A percentile compares a stretch with the other conserved stretches of the same genome.
phyloP scores from a whole-genome alignment of 2,797 vertebrate genomes.

The Sebastes flavidus region DNA sequence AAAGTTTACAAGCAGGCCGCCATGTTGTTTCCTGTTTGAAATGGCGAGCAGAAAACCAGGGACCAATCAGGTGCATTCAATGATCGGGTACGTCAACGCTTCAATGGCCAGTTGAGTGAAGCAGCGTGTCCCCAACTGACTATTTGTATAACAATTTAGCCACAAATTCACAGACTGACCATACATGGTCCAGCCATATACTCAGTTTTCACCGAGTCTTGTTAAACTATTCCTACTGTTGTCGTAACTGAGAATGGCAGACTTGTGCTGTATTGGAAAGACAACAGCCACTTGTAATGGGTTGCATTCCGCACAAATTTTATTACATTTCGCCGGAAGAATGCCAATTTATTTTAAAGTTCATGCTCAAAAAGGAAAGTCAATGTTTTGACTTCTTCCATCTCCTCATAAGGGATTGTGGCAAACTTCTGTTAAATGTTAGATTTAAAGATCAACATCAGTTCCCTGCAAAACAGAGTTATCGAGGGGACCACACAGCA shows the following conservation, averaged over 20 bases:
- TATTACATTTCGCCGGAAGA: conserved; percentile 36
- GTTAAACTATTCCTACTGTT: neutral
- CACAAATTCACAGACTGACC: too few relatives aligned
- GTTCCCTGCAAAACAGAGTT: neutral
- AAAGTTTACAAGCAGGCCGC: too few relatives aligned
- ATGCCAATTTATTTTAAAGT: conserved; percentile 38
- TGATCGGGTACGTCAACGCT: too few relatives aligned
- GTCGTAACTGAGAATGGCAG: conserved; percentile 2
- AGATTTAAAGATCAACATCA: neutral
- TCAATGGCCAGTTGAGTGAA: too few relatives aligned
- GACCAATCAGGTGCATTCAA: too few relatives aligned
- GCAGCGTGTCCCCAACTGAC: too few relatives aligned
- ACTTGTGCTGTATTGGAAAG: conserved; percentile 5
- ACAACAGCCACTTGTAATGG: conserved; percentile 8
- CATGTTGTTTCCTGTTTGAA: too few relatives aligned
- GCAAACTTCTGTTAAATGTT: neutral
- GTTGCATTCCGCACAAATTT: conserved; percentile 38
- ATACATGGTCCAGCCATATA: too few relatives aligned
- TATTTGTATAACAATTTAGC: too few relatives aligned
- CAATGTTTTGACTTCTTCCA: neutral
- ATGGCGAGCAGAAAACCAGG: too few relatives aligned
- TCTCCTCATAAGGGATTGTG: neutral
- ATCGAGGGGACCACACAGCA: neutral
- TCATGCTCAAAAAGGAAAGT: conserved; percentile 9
- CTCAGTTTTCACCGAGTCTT: too few relatives aligned